These are phyloP conservation scores for Xanthorhoe designata DNA, from an alignment of 2,888 invertebrate genomes.

Conservation along the genomic window DNA sequence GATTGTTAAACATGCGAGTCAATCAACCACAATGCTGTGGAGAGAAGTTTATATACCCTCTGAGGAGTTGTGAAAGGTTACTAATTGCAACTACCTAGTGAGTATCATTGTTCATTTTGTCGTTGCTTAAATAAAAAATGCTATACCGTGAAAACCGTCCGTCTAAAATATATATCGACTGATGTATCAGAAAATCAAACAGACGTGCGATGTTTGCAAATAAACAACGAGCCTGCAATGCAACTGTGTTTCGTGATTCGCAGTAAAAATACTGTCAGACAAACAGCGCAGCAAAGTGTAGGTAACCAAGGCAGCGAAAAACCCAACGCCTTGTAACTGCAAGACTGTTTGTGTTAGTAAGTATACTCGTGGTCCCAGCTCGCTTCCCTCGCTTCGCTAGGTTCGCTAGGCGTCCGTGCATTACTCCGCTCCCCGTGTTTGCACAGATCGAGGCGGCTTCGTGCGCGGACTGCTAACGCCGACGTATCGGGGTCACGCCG, in stretches of 20 bases:
- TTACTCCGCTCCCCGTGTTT: conserved; percentile 79
- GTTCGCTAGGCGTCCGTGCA: conserved; percentile 77
- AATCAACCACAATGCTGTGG: conserved; percentile 19
- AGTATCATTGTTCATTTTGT: not conserved
- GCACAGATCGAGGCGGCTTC: conserved; percentile 76
- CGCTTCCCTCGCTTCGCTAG: conserved; percentile 44
- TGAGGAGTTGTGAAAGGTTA: conserved; percentile 2
- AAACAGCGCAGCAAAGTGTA: conserved; percentile 58
- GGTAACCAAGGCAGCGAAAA: conserved; percentile 51
- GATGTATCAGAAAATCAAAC: conserved; percentile 72
- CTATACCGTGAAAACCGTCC: conserved; percentile 36
- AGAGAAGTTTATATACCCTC: not conserved
- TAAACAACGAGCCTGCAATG: conserved; percentile 73
- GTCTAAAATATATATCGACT: conserved; percentile 67
- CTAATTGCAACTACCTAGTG: no score
- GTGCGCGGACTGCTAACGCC: conserved; percentile 72
- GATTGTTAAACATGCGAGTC: conserved; percentile 39
- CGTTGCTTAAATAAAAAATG: conserved; percentile 8
- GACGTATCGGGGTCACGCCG: conserved; percentile 74
- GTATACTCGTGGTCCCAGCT: conserved; percentile 58
- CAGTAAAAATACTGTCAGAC: conserved; percentile 78
- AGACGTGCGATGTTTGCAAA: conserved; percentile 71
- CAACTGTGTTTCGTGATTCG: conserved; percentile 80
- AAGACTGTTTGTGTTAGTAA: conserved; percentile 80
- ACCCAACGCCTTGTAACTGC: conserved; percentile 64